phyloP scores from a whole-genome alignment of 2,113 vertebrate genomes.

The Cyprinus carpio region DNA sequence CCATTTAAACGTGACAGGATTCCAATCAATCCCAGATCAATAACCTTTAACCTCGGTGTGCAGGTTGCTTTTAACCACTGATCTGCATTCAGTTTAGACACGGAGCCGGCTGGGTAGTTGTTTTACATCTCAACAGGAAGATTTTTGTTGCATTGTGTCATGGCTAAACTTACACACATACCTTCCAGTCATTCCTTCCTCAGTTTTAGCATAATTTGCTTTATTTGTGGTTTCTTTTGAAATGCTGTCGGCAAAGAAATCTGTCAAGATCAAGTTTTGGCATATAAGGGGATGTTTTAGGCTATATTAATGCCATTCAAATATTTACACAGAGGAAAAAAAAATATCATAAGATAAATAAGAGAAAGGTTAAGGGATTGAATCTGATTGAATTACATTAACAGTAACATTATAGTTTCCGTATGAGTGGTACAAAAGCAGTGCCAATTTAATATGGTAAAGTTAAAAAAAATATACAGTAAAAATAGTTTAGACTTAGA shows the following conservation, averaged over 20 bases:
- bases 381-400: neutral
- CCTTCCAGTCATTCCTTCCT: conserved; percentile 21
- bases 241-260: conserved; percentile 9
- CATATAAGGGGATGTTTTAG: neutral
- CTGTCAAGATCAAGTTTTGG: neutral
- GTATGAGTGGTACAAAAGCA: neutral
- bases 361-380: neutral
- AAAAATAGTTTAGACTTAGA: neutral
- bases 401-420: neutral
- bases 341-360: neutral
- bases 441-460: conserved; percentile 1
- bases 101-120: conserved; percentile 34
- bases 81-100: conserved; percentile 27
- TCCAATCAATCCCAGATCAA: conserved; percentile 39
- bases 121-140: conserved; percentile 45
- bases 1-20: conserved; percentile 38
- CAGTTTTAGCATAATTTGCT: conserved; percentile 34
- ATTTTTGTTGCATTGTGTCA: conserved; percentile 43
- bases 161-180: conserved; percentile 41
- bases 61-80: conserved; percentile 39
- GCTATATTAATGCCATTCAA: neutral
- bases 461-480: neutral
- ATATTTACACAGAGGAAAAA: neutral
- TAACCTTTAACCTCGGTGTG: conserved; percentile 37
- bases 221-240: conserved; percentile 50